A percentile compares a stretch with the other conserved stretches of the same genome.
Conservation (phyloP, 2,113 vertebrate species). For the Platycercus adscitus region DNA sequence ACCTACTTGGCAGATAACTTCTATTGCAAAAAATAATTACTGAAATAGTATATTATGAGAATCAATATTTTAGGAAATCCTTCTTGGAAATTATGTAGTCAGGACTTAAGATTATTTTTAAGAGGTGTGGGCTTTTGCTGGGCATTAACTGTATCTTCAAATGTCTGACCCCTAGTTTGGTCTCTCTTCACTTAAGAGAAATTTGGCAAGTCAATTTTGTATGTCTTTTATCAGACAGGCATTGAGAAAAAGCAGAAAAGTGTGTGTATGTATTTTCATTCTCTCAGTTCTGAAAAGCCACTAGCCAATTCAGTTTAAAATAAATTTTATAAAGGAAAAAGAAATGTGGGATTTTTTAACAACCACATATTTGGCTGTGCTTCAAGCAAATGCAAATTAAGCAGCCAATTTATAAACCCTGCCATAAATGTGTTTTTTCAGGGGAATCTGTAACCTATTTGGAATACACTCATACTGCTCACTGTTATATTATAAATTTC, state of each 20-base stretch:
- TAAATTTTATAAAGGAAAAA: background rate
- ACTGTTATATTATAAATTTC: background rate
- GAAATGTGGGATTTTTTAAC: background rate
- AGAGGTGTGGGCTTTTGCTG: background rate
- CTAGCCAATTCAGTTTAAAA: background rate
- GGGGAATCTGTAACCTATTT: background rate
- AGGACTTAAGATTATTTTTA: background rate
- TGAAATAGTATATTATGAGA: background rate
- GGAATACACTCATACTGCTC: background rate
- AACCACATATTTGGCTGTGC: background rate
- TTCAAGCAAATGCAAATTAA: slow-evolving; percentile 4
- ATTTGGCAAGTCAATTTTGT: background rate
- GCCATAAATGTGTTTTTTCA: background rate
- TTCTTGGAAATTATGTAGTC: background rate
- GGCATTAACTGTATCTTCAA: background rate
- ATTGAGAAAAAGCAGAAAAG: background rate
- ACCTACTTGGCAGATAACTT: background rate
- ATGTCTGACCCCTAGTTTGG: background rate
- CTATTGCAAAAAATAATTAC: background rate
- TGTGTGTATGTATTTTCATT: background rate
- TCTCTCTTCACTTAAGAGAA: background rate
- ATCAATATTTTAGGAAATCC: background rate
- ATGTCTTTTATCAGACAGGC: background rate
- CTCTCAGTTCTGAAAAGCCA: background rate
- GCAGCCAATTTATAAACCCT: background rate